Evolutionary conservation across 2,797 vertebrate species (phyloP).

Genomic region (Spheniscus humboldti): DNA sequence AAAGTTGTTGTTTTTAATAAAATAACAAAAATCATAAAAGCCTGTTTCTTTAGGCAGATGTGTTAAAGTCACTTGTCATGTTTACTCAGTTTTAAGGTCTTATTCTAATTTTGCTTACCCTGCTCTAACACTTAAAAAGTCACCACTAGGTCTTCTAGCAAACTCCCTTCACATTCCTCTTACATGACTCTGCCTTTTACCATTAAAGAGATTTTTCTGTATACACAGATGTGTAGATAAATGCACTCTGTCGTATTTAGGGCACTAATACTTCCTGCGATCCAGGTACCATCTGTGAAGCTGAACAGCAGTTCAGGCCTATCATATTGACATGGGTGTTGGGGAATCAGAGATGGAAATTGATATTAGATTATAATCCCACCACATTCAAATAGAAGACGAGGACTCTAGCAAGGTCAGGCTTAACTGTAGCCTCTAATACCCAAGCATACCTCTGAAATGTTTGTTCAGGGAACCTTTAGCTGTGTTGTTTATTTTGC

Average conservation of each 20-base stretch:
- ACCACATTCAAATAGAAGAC: neutral
- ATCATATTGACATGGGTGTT: neutral
- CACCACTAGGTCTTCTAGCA: neutral
- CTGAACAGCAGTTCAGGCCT: neutral
- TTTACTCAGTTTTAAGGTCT: neutral
- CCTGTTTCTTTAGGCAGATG: neutral
- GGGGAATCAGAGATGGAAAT: neutral
- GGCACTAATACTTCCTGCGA: slow-evolving; percentile 18
- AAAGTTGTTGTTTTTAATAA: neutral
- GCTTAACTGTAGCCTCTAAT: neutral
- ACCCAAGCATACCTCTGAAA: neutral
- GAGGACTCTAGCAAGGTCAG: neutral
- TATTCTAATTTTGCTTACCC: neutral
- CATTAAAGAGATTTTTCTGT: slow-evolving; percentile 10
- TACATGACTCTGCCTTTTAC: neutral
- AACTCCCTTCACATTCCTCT: neutral
- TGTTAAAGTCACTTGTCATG: neutral
- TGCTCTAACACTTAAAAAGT: neutral
- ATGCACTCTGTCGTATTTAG: slow-evolving; percentile 17
- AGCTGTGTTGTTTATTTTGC: neutral
- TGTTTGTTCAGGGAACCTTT: neutral
- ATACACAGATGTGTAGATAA: neutral
- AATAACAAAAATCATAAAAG: neutral
- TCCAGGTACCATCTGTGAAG: slow-evolving; percentile 49
- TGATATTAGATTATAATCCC: slow-evolving; percentile 27